Base-by-base conservation (phyloP, 64 coral and sea anemone species). In the Montipora efflorescens region DNA sequence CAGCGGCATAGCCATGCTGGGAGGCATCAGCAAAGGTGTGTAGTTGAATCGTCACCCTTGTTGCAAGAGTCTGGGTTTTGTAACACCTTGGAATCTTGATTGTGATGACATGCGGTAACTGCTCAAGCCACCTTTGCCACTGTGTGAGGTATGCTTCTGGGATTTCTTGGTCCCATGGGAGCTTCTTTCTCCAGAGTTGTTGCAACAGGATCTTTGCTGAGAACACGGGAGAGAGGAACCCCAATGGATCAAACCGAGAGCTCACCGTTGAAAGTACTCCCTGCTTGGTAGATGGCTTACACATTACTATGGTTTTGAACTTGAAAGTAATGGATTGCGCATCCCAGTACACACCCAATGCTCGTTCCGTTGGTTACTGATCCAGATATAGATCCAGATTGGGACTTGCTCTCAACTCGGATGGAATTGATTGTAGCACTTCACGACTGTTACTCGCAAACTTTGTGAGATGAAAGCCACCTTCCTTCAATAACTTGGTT, bases 381-480 rank as follows among this genome's bases (percentile, higher is more conserved):
- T 86, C 94, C 48, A 88, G 80, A 74, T 90, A 72, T 18, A 95
- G 25, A 3, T 91, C 75, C 7, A 87, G 57, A 13, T 19, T 28
- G 21, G 80, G 59, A 55, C 91, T 86, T 3, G 89, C 55, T 62
- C 75, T 91, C 16, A 81, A 90, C 18, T 36, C 48, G 7, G 23
- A 18, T 0, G 80, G 73, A 7, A 95, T 79, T 8, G 89, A 87
- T 19, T 12, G 4, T 1, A 95, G n/a, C 8, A 91, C 62, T 19
- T 90, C 69, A 48, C 74, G 80, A 15, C 48, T 78, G 25, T 95
- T 95, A 15, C 79, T 84, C 3, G 85, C 59, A n/a, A 78, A 95
- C 82, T 95, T 95, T 72, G 88, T 90, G 0, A 95, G 87, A 1
- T 50, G 84, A 44, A 94, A 94, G 4, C 64, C 92, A n/a, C 85